Conservation (phyloP, 2,888 invertebrate genomes). For the Leucania comma region DNA sequence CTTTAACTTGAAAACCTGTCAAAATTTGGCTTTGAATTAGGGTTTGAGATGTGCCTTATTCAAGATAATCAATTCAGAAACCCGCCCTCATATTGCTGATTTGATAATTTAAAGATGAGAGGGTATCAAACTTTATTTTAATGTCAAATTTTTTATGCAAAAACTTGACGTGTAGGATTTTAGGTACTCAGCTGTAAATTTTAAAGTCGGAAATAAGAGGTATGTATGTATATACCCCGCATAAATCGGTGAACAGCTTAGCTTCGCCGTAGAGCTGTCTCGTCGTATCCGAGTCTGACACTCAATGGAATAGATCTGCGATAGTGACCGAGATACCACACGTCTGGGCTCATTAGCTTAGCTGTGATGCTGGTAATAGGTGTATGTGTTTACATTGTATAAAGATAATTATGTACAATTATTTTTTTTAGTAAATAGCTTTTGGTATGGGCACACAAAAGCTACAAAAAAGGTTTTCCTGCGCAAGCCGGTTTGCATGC, state of each 20-base stretch:
- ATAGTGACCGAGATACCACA: background rate
- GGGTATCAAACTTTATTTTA: no score
- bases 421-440: no score
- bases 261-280: constrained; percentile 5
- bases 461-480: no score
- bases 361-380: background rate
- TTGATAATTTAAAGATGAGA: no score
- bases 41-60: no score
- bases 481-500: no score
- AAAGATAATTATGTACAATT: background rate
- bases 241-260: background rate
- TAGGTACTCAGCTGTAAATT: background rate
- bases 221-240: background rate
- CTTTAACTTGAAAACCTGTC: no score
- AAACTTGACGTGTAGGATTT: background rate
- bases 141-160: background rate
- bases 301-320: constrained; percentile 1
- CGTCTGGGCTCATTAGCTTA: background rate
- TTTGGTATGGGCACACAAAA: no score
- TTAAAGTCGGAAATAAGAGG: background rate
- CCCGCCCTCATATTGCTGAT: no score
- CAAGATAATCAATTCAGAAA: no score
- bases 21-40: no score
- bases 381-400: background rate
- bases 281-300: background rate